Base-by-base conservation (phyloP, 2,888 invertebrate species). In the Sicus ferrugineus region DNA sequence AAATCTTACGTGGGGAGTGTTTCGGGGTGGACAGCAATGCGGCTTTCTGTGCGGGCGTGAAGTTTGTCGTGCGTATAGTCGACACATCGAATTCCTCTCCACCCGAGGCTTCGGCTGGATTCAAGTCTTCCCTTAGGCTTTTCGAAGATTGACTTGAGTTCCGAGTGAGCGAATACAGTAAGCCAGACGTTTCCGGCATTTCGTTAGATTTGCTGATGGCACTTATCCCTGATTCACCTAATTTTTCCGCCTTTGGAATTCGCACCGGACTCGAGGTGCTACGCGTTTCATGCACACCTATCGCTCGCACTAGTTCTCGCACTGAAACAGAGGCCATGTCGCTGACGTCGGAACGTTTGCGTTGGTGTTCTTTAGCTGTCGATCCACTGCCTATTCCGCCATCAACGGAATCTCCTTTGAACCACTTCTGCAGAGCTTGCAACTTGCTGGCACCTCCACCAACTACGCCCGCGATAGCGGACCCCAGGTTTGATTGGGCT, bases 221-320 rank as follows among this genome's bases (percentile, higher is more conserved):
- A 26, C 72, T 71, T 2, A 71, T 34, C 0, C 68, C 67, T 23
- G 75, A 74, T 54, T 72, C 70, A 7, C 62, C 58, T 19, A 38
- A 28, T 48, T 54, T 46, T 11, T 23, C 80, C 87, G 89, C 86
- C n/a, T 73, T 70, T 67, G 90, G 89, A 78, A 89, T 88, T 28
- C 88, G 86, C 52, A 89, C 87, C 26, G 89, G 90, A 80, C 89
- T 90, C 68, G 89, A 89, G 75, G 88, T 88, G n/a, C 90, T 90
- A 61, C 91, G 87, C 70, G 90, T 89, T 81, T 92, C 92, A 69
- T 83, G 84, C 0, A 80, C 83, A 0, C 91, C 91, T 80, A 93
- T 89, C 0, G 89, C 91, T 77, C 91, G 90, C 3, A 92, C 92
- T 66, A 92, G 83, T 74, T 92, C 92, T 73, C 91, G 90, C 16